A percentile compares a stretch with the other conserved stretches of the same genome.
These are phyloP conservation scores for Coremacera marginata DNA, from an alignment of 2,888 invertebrate genomes.

Conservation along the genomic window DNA sequence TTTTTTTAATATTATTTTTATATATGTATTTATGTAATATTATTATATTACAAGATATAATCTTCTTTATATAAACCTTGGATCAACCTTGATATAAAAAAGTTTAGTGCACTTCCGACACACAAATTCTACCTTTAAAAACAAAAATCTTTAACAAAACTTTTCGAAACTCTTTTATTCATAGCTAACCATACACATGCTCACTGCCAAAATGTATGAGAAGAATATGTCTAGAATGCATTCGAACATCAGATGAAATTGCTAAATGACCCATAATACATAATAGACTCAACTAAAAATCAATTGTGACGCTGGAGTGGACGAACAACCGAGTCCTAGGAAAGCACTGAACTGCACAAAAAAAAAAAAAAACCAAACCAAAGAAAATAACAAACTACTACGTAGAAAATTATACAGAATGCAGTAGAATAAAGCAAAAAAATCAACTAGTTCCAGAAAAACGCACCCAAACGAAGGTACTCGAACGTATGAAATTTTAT, in stretches of 20 bases:
- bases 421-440: neutral
- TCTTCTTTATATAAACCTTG: too few species aligned
- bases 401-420: neutral
- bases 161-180: too few species aligned
- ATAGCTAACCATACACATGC: neutral
- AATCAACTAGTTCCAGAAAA: neutral
- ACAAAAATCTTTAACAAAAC: neutral
- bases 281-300: constrained; percentile 44
- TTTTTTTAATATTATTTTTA: too few species aligned
- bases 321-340: neutral
- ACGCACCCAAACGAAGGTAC: neutral
- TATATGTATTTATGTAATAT: too few species aligned
- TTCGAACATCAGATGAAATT: constrained; percentile 49
- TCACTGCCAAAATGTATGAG: neutral
- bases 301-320: constrained; percentile 20
- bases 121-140: neutral
- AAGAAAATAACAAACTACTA: neutral
- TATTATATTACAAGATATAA: too few species aligned
- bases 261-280: constrained; percentile 54
- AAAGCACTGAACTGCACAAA: neutral
- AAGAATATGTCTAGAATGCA: constrained; percentile 23
- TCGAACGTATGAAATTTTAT: constrained; percentile 36
- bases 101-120: too few species aligned
- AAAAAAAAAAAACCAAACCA: neutral
- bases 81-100: too few species aligned